Base-by-base conservation (phyloP, 2,888 invertebrate species). In the Tanytarsus gracilentus region DNA sequence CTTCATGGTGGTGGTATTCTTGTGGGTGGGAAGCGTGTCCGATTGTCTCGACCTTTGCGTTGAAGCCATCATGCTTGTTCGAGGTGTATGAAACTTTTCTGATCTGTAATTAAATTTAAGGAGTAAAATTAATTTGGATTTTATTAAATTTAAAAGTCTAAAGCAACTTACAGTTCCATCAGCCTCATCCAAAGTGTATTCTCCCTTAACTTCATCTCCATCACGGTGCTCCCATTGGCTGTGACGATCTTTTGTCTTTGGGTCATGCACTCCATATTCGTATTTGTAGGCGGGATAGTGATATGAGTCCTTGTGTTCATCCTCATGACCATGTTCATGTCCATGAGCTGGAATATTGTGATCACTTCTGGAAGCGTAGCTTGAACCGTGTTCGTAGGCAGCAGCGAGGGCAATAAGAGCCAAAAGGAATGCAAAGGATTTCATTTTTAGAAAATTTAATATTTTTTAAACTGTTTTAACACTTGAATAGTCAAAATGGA, bases 221-320 rank as follows among this genome's bases (percentile, higher is more conserved):
- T 58, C 58, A 30, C 58, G 44, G 23, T 58, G 44, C 26, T 48
- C 58, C 44, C 58, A 58, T 21, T 58, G 58, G 25, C 27, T 58
- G 65, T 77, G 77, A 21, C 74, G 70, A 61, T 76, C 77, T 2
- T 76, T 76, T 1, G 76, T 76, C 36, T 76, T 75, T 1, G 70
- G 67, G 62, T 76, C 76, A 63, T 75, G 72, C n/a, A 77, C 77
- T 2, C 75, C 76, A 64, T 76, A 77, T 63, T 76, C 73, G 63
- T 73, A 77, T 16, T 70, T 68, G 63, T 76, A 76, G 65, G 75
- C 73, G 33, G 76, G 76, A 65, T 76, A 23, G 30, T 26, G 29
- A 21, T 40, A 25, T 30, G 44, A 58, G 25, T 58, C 58, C 2
- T 44, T 16, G 8, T 18, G 16, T 2, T 30, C 58, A 27, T 58